These are phyloP conservation scores for Plodia interpunctella DNA, from an alignment of 1,140 invertebrate species.

Conservation along the genomic window DNA sequence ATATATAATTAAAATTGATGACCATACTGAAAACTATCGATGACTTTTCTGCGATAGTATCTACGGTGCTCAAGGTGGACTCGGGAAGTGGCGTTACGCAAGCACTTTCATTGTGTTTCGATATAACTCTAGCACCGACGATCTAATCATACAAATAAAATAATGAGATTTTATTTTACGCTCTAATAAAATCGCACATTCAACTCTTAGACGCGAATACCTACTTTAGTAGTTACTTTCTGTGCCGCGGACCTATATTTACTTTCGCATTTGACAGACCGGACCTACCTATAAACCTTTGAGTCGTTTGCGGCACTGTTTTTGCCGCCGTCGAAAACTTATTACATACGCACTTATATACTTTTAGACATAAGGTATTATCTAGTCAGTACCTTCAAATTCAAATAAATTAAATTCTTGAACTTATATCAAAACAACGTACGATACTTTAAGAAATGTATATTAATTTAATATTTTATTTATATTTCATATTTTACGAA, in stretches of 20 bases:
- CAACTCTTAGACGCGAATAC: not conserved
- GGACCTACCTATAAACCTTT: not conserved
- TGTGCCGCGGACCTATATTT: conserved; percentile 1
- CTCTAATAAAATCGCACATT: conserved; percentile 15
- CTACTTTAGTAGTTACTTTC: not conserved
- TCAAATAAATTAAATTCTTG: too few relatives aligned
- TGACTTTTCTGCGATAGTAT: not conserved
- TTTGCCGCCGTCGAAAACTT: too few relatives aligned
- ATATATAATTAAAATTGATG: not conserved
- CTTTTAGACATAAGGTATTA: too few relatives aligned
- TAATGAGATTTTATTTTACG: conserved; percentile 22
- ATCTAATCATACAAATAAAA: conserved; percentile 20
- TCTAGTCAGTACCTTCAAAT: too few relatives aligned
- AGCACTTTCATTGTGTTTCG: conserved; percentile 54
- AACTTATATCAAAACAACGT: too few relatives aligned
- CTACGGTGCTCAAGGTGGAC: not conserved
- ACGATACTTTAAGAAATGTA: too few relatives aligned
- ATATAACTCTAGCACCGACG: conserved; percentile 28
- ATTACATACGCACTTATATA: too few relatives aligned
- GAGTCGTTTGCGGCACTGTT: too few relatives aligned
- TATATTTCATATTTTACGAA: too few relatives aligned
- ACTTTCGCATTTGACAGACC: not conserved
- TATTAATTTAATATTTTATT: too few relatives aligned
- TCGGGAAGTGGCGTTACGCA: conserved; percentile 37
- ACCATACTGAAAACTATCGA: not conserved